phyloP scores from a whole-genome alignment of 2,113 vertebrate species.

The Campylorhamphus procurvoides region DNA sequence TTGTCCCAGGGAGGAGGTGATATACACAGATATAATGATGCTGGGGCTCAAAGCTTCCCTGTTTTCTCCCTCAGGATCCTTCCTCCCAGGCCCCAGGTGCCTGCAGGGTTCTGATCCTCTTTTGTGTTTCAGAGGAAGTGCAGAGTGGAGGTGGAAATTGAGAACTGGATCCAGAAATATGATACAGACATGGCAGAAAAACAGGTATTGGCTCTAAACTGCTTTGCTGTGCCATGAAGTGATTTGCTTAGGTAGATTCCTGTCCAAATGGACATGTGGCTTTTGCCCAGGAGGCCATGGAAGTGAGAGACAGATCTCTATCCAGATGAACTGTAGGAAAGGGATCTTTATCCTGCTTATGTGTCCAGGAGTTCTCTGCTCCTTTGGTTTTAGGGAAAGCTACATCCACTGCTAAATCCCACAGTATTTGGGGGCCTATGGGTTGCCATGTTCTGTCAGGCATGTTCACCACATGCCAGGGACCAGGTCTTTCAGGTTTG shows the following conservation, averaged over 20 bases:
- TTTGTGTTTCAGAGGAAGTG: slow-evolving; percentile 80
- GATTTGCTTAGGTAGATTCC: neutral
- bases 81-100: neutral
- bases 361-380: neutral
- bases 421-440: neutral
- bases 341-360: neutral
- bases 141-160: slow-evolving; percentile 79
- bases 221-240: neutral
- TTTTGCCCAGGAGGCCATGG: neutral
- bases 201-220: slow-evolving; percentile 78
- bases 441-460: neutral
- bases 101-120: neutral
- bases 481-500: neutral
- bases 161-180: slow-evolving; percentile 85
- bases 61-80: neutral
- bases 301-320: neutral
- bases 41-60: neutral
- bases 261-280: neutral
- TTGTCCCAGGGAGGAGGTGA: neutral
- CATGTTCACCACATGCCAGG: neutral
- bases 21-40: neutral
- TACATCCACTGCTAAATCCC: neutral
- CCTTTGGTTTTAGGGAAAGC: neutral
- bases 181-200: slow-evolving; percentile 82
- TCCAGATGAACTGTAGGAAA: neutral